Evolutionary conservation across 2,113 vertebrate genomes (phyloP).

Genomic region (Mirza zaza): DNA sequence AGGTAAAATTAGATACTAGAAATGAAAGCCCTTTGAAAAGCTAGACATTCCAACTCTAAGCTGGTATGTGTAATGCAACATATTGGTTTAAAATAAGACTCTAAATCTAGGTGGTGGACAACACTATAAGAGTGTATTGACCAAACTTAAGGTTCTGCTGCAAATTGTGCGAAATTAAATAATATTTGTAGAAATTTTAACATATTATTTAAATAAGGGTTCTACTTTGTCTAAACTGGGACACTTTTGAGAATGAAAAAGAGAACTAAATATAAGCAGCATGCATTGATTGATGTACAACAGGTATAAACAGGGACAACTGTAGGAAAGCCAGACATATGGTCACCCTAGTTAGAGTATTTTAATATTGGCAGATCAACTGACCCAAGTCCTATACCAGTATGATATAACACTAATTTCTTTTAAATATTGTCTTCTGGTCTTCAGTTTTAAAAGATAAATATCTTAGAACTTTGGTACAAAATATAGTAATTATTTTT

Average conservation of each 20-base stretch:
- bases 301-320: background rate
- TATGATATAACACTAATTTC: background rate
- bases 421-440: background rate
- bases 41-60: background rate
- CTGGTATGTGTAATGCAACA: background rate
- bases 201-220: background rate
- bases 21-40: background rate
- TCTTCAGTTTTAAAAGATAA: slow-evolving; percentile 1
- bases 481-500: background rate
- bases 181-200: background rate
- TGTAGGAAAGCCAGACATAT: background rate
- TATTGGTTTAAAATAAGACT: background rate
- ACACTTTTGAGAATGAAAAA: slow-evolving; percentile 17
- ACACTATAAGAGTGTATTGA: background rate
- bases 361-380: background rate
- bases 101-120: background rate
- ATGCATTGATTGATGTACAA: background rate
- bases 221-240: background rate
- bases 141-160: background rate
- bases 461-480: background rate
- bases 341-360: background rate
- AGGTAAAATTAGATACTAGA: slow-evolving; percentile 6
- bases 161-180: slow-evolving; percentile 21
- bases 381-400: background rate
- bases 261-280: background rate